phyloP scores from a whole-genome alignment of 2,888 invertebrate genomes.

The Oasisia sp. region DNA sequence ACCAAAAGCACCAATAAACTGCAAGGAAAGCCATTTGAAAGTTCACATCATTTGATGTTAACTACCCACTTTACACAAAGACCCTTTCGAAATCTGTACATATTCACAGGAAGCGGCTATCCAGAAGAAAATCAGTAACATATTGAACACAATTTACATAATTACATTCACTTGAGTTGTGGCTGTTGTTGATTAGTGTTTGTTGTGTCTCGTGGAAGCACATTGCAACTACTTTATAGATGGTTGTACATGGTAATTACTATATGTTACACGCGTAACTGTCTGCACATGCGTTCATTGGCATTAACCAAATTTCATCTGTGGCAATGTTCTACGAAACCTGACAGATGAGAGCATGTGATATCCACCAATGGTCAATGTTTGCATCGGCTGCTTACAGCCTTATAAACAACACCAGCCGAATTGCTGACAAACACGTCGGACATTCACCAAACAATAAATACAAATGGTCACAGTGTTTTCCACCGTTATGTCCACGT shows the following conservation, averaged over 20 bases:
- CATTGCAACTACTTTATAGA: neutral
- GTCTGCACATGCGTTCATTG: neutral
- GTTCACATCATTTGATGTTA: neutral
- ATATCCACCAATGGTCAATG: neutral
- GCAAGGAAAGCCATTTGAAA: neutral
- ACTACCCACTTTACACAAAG: neutral
- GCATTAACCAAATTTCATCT: neutral
- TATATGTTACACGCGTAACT: neutral
- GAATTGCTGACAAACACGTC: neutral
- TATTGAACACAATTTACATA: neutral
- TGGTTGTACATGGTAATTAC: neutral
- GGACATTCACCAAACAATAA: conserved; percentile 11
- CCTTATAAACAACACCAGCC: neutral
- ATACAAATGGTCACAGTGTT: neutral
- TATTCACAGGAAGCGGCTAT: neutral
- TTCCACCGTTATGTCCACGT: conserved; percentile 1
- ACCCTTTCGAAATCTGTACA: neutral
- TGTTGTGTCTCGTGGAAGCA: neutral
- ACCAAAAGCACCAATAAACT: neutral
- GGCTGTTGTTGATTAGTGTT: neutral
- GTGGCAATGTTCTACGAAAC: neutral
- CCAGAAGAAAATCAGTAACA: neutral
- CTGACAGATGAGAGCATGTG: neutral
- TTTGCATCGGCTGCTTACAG: neutral
- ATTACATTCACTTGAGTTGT: neutral